Evolutionary conservation across 1,140 invertebrate species (phyloP).

Genomic region (Aphaenogaster ashmeadi): DNA sequence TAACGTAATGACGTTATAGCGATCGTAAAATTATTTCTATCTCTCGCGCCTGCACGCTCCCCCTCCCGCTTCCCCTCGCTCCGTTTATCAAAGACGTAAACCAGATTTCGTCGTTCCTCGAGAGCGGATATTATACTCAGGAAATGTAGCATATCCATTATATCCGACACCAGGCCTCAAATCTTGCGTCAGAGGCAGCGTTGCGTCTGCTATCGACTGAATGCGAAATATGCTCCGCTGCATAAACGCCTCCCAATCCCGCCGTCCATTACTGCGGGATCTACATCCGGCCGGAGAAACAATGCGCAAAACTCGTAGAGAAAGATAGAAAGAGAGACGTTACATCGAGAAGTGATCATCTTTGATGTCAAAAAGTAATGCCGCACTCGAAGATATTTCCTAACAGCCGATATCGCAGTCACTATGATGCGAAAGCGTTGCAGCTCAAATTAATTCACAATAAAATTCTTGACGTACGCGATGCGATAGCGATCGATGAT

Average conservation of each 20-base stretch:
- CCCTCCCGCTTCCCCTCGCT: too few species aligned
- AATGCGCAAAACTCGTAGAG: neutral
- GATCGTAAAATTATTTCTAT: slow-evolving; percentile 42
- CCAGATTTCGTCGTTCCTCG: slow-evolving; percentile 23
- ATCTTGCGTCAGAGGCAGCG: neutral
- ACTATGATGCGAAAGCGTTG: neutral
- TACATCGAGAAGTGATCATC: neutral
- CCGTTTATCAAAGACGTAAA: slow-evolving; percentile 33
- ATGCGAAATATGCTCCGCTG: slow-evolving; percentile 26
- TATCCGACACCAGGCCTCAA: slow-evolving; percentile 3
- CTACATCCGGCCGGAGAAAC: slow-evolving; percentile 2
- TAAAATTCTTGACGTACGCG: neutral
- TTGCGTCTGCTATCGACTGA: slow-evolving; percentile 18
- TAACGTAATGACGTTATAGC: neutral
- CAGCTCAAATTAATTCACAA: neutral
- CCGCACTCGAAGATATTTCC: neutral
- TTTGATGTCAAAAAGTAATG: neutral
- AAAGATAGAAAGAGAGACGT: neutral
- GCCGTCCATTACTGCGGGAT: slow-evolving; percentile 6
- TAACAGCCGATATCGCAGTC: neutral
- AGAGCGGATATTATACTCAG: slow-evolving; percentile 17
- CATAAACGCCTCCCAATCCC: neutral
- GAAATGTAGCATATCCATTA: slow-evolving; percentile 34
- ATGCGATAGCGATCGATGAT: neutral
- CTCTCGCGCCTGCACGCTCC: neutral